Evolutionary conservation across 2,797 vertebrate genomes (phyloP), one percentile per base, ranked within the genome.

Genomic region (Spea hammondii): DNA sequence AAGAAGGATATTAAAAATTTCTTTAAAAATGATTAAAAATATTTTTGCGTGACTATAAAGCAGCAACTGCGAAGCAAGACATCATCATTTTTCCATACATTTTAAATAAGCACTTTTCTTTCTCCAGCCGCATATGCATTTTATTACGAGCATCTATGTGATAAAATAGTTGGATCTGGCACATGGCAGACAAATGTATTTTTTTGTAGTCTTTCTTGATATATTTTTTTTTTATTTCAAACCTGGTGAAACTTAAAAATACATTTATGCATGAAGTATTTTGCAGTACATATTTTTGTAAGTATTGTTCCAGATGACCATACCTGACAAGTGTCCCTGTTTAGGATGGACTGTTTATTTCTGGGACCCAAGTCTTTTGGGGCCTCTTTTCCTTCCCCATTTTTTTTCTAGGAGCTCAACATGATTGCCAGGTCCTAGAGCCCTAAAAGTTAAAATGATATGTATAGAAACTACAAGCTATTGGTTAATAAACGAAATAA

Each of bases 211-310:
- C 68, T 53, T 49, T 8, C 5, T 51, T 44, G 17, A 50, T 54
- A 11, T 65, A 49, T 68, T 13, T 66, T 66, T 0, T 70, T 65
- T 14, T 79, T 0, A 12, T 73, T 83, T 82, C 32, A 5, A 65
- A 0, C 57, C 2, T 75, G 57, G 49, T 82, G 53, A 76, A 76
- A 67, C 13, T 60, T 60, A 60, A 12, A 13, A 14, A 59, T 48
- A 45, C 12, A 45, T 46, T 59, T 45, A 60, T 14, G 6, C 45
- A 72, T 57, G 13, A 57, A 57, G 11, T 10, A 57, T 57, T 5
- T 3, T 13, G 11, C 55, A 57, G 12, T 11, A 57, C 55, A 57
- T 11, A 10, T 57, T 57, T 13, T 57, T 57, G 55, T 57, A 57
- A 57, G 55, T 57, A 57, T 13, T 5, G 5, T 13, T 2, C 55